phyloP scores from a whole-genome alignment of 2,888 invertebrate species.

The Trilocha varians region DNA sequence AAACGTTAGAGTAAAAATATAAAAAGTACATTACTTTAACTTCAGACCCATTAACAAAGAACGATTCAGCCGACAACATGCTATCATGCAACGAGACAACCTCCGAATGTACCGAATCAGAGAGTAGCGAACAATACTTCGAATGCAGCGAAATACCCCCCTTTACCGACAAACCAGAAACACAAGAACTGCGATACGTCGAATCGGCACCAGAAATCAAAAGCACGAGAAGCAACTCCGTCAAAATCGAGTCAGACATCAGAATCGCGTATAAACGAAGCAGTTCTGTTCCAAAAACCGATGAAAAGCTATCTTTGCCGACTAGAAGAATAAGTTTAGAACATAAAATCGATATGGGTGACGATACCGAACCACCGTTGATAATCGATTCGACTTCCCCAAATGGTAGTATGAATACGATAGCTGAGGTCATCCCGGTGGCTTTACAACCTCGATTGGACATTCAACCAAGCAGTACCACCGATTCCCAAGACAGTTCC shows the following conservation, averaged over 20 bases:
- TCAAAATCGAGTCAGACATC: slow-evolving; percentile 50
- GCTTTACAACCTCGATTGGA: slow-evolving; percentile 53
- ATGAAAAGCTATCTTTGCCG: slow-evolving; percentile 45
- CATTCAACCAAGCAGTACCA: slow-evolving; percentile 38
- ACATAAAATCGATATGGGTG: slow-evolving; percentile 66
- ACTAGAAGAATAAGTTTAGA: slow-evolving; percentile 57
- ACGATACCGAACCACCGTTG: slow-evolving; percentile 64
- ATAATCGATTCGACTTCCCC: slow-evolving; percentile 64
- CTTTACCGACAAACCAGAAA: slow-evolving; percentile 46
- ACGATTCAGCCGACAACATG: slow-evolving; percentile 67
- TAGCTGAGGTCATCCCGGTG: slow-evolving; percentile 61
- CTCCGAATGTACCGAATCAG: slow-evolving; percentile 68
- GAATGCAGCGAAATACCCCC: slow-evolving; percentile 59
- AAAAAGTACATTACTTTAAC: slow-evolving; percentile 6
- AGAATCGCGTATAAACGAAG: slow-evolving; percentile 61
- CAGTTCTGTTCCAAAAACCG: slow-evolving; percentile 58
- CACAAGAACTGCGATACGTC: slow-evolving; percentile 37
- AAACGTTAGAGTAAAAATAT: too few species aligned
- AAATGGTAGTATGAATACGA: slow-evolving; percentile 59
- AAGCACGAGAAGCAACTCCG: slow-evolving; percentile 36
- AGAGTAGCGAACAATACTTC: slow-evolving; percentile 66
- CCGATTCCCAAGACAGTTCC: slow-evolving; percentile 57
- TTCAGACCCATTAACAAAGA: slow-evolving; percentile 59
- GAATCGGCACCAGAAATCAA: slow-evolving; percentile 41
- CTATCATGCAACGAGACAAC: slow-evolving; percentile 65